Percentiles rank a stretch among this genome's conserved stretches.
Conservation (phyloP, 2,797 vertebrate species). For the Hippocampus kuda region DNA sequence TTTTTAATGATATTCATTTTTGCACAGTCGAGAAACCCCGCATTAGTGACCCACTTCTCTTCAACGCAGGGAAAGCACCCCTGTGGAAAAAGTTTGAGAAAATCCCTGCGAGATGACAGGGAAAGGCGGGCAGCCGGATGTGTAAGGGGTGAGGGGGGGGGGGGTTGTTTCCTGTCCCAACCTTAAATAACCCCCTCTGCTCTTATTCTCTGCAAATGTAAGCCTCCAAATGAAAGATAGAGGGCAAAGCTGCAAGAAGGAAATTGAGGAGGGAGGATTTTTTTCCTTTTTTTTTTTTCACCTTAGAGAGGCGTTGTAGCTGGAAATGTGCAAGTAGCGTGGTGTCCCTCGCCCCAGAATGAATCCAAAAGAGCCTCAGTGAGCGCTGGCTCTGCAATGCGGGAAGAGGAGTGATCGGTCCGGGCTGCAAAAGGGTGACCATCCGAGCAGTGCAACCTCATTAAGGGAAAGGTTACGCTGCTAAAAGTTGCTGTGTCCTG, state of each 20-base stretch:
- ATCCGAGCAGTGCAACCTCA: slow-evolving; percentile 4
- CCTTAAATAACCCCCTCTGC: slow-evolving; percentile 1
- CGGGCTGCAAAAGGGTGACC: background rate
- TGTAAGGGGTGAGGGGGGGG: background rate
- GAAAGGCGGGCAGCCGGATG: background rate
- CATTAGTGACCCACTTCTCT: slow-evolving; percentile 57
- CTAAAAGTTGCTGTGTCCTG: slow-evolving; percentile 1
- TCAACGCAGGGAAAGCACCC: slow-evolving; percentile 13
- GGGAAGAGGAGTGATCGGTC: slow-evolving; percentile 4
- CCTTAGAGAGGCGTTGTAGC: background rate
- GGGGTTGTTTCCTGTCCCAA: background rate
- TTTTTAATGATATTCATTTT: background rate
- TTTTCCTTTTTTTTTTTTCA: background rate
- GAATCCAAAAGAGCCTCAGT: background rate
- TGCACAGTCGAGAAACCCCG: background rate
- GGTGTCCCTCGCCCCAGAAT: background rate
- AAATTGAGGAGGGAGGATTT: background rate
- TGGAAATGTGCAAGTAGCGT: background rate
- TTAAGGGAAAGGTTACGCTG: slow-evolving; percentile 6
- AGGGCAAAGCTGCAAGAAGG: background rate
- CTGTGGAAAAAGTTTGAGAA: background rate
- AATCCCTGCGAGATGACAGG: slow-evolving; percentile 2
- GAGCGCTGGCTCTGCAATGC: slow-evolving; percentile 4
- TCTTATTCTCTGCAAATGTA: background rate
- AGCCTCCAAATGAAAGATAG: slow-evolving; percentile 2